phyloP scores from a whole-genome alignment of 2,888 invertebrate species.

The Stenodema calcarata region DNA sequence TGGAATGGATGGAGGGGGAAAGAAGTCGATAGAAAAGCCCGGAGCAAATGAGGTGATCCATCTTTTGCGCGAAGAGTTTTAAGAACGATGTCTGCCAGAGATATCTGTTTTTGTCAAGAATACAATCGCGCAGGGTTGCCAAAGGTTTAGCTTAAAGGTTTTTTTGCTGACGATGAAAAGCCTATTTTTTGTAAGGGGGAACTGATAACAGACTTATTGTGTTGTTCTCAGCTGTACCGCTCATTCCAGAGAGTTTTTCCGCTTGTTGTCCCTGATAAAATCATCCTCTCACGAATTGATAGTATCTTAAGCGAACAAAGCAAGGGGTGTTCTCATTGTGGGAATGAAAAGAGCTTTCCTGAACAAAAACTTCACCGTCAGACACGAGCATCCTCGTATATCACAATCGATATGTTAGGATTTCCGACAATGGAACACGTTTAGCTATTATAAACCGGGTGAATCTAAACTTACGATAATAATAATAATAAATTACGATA shows the following conservation, averaged over 20 bases:
- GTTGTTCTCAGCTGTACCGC: background rate
- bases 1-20: background rate
- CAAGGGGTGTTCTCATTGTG: background rate
- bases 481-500: too few species aligned
- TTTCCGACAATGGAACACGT: background rate
- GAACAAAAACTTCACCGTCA: background rate
- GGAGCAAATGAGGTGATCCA: slow-evolving; percentile 4
- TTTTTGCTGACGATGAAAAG: background rate
- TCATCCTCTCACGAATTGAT: background rate
- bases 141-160: background rate
- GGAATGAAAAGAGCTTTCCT: background rate
- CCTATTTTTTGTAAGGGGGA: background rate
- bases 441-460: background rate
- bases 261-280: background rate
- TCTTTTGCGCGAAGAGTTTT: background rate
- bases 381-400: background rate
- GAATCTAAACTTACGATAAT: background rate
- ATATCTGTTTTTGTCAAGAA: background rate
- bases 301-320: background rate
- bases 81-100: background rate
- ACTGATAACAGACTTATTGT: background rate
- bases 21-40: background rate
- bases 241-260: background rate
- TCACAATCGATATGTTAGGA: background rate
- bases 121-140: background rate